These are phyloP conservation scores for Oligia strigilis DNA, from an alignment of 2,888 invertebrate genomes.

Conservation along the genomic window DNA sequence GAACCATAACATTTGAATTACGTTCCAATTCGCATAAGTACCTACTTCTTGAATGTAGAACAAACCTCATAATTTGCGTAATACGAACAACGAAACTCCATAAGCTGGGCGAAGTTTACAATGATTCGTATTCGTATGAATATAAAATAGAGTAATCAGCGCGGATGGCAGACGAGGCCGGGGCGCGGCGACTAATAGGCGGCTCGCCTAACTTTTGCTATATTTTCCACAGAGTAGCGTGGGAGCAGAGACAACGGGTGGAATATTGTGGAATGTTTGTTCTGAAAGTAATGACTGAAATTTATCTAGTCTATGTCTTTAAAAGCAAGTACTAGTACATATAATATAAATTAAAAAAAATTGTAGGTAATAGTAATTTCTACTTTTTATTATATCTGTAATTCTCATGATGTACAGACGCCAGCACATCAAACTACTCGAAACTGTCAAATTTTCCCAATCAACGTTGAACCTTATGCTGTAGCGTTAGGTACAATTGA, in stretches of 20 bases:
- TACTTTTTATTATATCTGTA: too few relatives aligned
- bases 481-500: too few relatives aligned
- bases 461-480: too few relatives aligned
- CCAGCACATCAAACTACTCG: too few relatives aligned
- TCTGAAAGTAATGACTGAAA: not conserved
- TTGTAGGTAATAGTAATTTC: too few relatives aligned
- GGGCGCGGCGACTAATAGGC: slow-evolving; percentile 77
- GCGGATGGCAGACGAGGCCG: slow-evolving; percentile 62
- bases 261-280: not conserved
- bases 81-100: slow-evolving; percentile 33
- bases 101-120: slow-evolving; percentile 53
- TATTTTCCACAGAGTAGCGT: slow-evolving; percentile 67
- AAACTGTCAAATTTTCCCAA: too few relatives aligned
- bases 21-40: slow-evolving; percentile 8
- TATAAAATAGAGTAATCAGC: slow-evolving; percentile 68
- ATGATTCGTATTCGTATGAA: slow-evolving; percentile 57
- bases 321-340: not conserved
- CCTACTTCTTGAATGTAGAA: slow-evolving; percentile 21
- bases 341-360: too few relatives aligned
- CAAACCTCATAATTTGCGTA: slow-evolving; percentile 30
- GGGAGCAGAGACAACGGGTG: slow-evolving; percentile 43
- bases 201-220: slow-evolving; percentile 68
- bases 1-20: slow-evolving; percentile 3
- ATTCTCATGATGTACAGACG: not conserved
- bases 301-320: not conserved